A percentile compares a stretch with the other conserved stretches of the same genome.
phyloP scores from a whole-genome alignment of 1,140 invertebrate genomes.

The Drosophila rhopaloa region DNA sequence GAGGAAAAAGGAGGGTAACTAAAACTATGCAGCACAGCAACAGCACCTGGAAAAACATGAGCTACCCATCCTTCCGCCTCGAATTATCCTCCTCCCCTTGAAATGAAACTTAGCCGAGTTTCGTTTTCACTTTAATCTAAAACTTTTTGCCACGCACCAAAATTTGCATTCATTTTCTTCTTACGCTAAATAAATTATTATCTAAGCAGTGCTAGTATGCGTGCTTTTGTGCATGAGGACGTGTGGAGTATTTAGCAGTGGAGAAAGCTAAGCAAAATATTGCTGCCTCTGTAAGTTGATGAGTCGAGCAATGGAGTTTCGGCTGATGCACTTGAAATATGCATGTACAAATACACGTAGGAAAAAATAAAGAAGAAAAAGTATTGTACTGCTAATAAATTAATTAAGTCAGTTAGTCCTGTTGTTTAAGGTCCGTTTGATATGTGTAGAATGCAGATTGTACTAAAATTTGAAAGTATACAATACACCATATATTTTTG shows the following conservation, averaged over 20 bases:
- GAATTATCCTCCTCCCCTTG: background rate
- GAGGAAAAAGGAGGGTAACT: slow-evolving; percentile 42
- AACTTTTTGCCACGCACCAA: slow-evolving; percentile 71
- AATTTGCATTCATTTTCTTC: slow-evolving; percentile 83
- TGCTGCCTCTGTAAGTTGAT: slow-evolving; percentile 40
- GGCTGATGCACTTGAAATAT: slow-evolving; percentile 28
- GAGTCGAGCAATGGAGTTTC: slow-evolving; percentile 9
- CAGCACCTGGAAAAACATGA: slow-evolving; percentile 75
- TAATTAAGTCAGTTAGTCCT: no score
- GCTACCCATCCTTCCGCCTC: background rate
- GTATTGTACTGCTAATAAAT: background rate
- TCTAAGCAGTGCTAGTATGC: slow-evolving; percentile 57
- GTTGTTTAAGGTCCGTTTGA: no score
- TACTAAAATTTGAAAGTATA: no score
- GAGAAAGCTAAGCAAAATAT: slow-evolving; percentile 56
- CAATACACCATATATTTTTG: no score
- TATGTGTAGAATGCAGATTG: no score
- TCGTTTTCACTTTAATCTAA: slow-evolving; percentile 82
- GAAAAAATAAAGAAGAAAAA: background rate
- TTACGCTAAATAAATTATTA: slow-evolving; percentile 83
- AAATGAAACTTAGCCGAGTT: slow-evolving; percentile 66
- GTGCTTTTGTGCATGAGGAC: slow-evolving; percentile 14
- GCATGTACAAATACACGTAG: background rate
- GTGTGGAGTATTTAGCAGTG: slow-evolving; percentile 30
- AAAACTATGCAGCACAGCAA: slow-evolving; percentile 67